A percentile compares a stretch with the other conserved stretches of the same genome.
Conservation (phyloP, 2,797 vertebrate genomes). For the Benthosema pterotum region DNA sequence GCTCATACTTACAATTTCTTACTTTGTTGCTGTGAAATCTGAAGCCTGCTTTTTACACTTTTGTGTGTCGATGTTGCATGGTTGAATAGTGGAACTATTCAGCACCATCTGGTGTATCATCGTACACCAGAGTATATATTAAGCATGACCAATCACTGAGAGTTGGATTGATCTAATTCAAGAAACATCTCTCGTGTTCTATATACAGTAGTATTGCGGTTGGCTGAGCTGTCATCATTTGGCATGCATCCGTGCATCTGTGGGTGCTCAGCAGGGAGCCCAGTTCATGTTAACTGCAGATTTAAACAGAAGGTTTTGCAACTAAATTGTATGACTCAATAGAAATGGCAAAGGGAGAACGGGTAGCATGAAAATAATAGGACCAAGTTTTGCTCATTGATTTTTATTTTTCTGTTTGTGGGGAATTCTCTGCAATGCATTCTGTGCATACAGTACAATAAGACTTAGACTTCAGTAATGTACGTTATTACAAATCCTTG, state of each 20-base stretch:
- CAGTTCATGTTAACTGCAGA: constrained; percentile 19
- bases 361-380: constrained; percentile 32
- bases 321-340: too few relatives aligned
- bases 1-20: too few relatives aligned
- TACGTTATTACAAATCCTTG: constrained; percentile 34
- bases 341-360: constrained; percentile 39
- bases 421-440: constrained; percentile 30
- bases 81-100: too few relatives aligned
- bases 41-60: too few relatives aligned
- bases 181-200: constrained; percentile 29
- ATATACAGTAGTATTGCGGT: constrained; percentile 29
- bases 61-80: too few relatives aligned
- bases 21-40: not conserved
- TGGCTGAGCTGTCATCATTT: constrained; percentile 55
- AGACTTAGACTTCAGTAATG: not conserved
- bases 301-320: constrained; percentile 44
- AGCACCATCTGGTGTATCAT: too few relatives aligned
- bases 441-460: not conserved
- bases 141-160: too few relatives aligned
- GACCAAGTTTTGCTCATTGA: constrained; percentile 48
- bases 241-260: constrained; percentile 54
- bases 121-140: too few relatives aligned
- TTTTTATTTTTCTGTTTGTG: constrained; percentile 38
- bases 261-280: constrained; percentile 35
- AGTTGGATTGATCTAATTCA: constrained; percentile 26